These are phyloP conservation scores for Empis stercorea DNA, from an alignment of 2,888 invertebrate genomes.

Conservation along the genomic window DNA sequence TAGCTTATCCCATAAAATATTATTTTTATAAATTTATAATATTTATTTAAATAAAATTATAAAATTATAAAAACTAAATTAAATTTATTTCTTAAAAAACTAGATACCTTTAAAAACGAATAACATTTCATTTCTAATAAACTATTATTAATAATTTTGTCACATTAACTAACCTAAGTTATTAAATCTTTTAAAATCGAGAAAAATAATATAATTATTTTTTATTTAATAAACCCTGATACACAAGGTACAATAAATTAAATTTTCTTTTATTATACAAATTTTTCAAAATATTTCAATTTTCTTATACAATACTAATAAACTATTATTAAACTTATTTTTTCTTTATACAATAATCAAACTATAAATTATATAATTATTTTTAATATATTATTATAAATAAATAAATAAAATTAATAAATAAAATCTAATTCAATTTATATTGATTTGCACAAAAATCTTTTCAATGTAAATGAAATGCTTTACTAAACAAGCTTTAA, in stretches of 20 bases:
- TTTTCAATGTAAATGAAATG: constrained; percentile 49
- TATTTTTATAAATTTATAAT: constrained; percentile 31
- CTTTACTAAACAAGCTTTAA: constrained; percentile 44
- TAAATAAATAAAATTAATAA: constrained; percentile 24
- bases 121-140: constrained; percentile 52
- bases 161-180: constrained; percentile 44
- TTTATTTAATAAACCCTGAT: constrained; percentile 53
- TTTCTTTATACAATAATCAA: constrained; percentile 40
- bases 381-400: constrained; percentile 28
- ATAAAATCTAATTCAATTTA: constrained; percentile 18
- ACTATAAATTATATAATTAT: constrained; percentile 35
- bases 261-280: constrained; percentile 42
- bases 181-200: constrained; percentile 52
- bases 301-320: constrained; percentile 45
- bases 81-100: constrained; percentile 51
- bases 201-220: constrained; percentile 35
- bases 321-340: constrained; percentile 42
- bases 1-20: constrained; percentile 48
- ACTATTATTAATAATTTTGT: constrained; percentile 47
- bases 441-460: constrained; percentile 29
- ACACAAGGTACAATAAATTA: constrained; percentile 56
- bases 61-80: constrained; percentile 26
- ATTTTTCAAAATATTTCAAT: constrained; percentile 40
- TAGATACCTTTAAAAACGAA: constrained; percentile 54
- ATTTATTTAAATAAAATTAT: constrained; percentile 24